Percentiles rank a stretch among this genome's conserved stretches.
These are phyloP conservation scores for Euclidia mi DNA, from an alignment of 2,888 invertebrate species.

Conservation along the genomic window DNA sequence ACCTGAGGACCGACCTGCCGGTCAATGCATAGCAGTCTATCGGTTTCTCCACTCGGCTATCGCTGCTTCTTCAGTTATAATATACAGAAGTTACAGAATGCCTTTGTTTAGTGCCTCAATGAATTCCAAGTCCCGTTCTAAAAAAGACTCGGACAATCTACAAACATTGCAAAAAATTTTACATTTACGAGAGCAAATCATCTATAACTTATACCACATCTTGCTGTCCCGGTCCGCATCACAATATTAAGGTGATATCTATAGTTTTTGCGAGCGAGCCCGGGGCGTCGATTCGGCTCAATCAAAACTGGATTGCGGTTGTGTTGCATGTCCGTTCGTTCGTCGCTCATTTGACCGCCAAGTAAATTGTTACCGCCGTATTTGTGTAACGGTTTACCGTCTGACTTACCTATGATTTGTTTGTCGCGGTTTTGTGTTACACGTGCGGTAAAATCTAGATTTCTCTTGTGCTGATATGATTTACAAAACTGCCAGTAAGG, in stretches of 20 bases:
- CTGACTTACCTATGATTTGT: conserved; percentile 46
- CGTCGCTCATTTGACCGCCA: conserved; percentile 40
- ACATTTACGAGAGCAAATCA: conserved; percentile 23
- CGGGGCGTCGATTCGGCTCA: conserved; percentile 59
- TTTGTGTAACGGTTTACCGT: conserved; percentile 48
- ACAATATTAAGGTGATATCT: conserved; percentile 73
- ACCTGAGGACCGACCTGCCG: too few relatives aligned
- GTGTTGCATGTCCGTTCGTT: conserved; percentile 46
- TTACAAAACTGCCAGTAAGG: too few relatives aligned
- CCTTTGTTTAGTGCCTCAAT: too few relatives aligned
- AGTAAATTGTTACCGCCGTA: conserved; percentile 49
- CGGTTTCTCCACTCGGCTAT: too few relatives aligned
- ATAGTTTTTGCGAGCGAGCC: conserved; percentile 73
- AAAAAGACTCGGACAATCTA: too few relatives aligned
- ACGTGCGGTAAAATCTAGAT: background rate
- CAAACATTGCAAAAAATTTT: too few relatives aligned
- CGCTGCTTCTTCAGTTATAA: too few relatives aligned
- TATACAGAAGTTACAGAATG: too few relatives aligned
- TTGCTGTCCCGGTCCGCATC: conserved; percentile 76
- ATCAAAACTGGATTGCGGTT: conserved; percentile 63
- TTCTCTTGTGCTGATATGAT: too few relatives aligned
- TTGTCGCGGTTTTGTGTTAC: conserved; percentile 15
- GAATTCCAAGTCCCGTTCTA: too few relatives aligned
- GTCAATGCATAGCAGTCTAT: too few relatives aligned
- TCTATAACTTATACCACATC: conserved; percentile 48